These are phyloP conservation scores for Leiothrix lutea DNA, from an alignment of 2,113 vertebrate genomes.

Conservation along the genomic window DNA sequence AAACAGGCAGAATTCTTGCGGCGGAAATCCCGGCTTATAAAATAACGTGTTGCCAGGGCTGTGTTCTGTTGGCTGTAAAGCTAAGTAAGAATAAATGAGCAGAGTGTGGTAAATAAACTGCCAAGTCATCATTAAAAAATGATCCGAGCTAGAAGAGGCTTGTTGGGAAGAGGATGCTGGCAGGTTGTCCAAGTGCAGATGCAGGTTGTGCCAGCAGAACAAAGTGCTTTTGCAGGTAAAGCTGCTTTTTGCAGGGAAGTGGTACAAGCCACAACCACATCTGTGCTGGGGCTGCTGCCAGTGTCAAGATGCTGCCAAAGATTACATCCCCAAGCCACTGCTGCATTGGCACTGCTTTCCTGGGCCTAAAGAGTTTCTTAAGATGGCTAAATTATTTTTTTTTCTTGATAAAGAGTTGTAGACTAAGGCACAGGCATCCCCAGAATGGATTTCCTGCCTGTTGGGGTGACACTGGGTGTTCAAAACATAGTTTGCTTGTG, in stretches of 20 bases:
- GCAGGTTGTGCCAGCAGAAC: constrained; percentile 33
- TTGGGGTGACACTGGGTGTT: neutral
- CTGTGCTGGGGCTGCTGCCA: constrained; percentile 1
- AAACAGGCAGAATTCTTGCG: neutral
- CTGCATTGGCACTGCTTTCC: neutral
- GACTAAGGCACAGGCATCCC: neutral
- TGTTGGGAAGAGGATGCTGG: constrained; percentile 39
- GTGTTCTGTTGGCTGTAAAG: neutral
- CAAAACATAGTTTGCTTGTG: neutral
- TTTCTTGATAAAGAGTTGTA: neutral
- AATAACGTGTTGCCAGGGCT: neutral
- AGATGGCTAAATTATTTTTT: neutral
- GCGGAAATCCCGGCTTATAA: neutral
- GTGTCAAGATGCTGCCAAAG: neutral
- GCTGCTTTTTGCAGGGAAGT: constrained; percentile 15
- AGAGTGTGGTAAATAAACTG: constrained; percentile 33
- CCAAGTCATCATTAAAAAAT: constrained; percentile 46
- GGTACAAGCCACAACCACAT: constrained; percentile 16
- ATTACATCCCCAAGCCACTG: neutral
- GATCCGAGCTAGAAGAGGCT: constrained; percentile 15
- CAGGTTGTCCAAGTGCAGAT: constrained; percentile 27
- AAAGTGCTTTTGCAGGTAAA: constrained; percentile 50
- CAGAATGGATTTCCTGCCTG: neutral
- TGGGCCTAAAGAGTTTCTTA: neutral
- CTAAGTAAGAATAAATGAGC: neutral